Base-by-base conservation (phyloP, 2,888 invertebrate genomes). In the Drosophila algonquin region DNA sequence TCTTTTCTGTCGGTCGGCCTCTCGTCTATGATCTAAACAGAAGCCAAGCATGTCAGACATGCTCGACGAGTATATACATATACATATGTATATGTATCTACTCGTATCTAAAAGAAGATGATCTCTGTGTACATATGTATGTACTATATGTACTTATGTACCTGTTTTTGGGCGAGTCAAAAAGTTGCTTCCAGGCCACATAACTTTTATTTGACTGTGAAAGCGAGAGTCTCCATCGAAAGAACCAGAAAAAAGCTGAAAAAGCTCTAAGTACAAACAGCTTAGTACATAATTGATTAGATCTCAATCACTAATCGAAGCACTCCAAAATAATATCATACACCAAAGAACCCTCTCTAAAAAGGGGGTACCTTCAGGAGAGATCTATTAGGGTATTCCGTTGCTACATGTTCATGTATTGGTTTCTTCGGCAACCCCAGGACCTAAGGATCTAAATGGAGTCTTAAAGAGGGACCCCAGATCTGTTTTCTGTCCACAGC, bases 1-100 rank as follows among this genome's bases (percentile, higher is more conserved):
- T 81, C 83, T 77, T 77, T 81, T 79, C n/a, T 14, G 40, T n/a
- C n/a, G 40, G 40, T 40, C 40, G 40, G 40, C n/a, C 40, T 44
- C 48, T 58, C 35, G 12, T 32, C 58, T 50, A 40, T 35, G 24
- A 32, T 32, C 18, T 32, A 65, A 52, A 53, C 57, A 63, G 58
- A 70, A 70, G 63, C 70, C 63, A 70, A 63, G 45, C 72, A 63
- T 70, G 71, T 72, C 71, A 63, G 56, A 27, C 21, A 12, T 21
- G 10, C 55, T 57, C 46, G 35, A 50, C 53, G 52, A 40, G 16
- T 18, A 35, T 35, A 21, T 21, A 21, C 3, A 21, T 21, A 2
- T 21, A 21, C 21, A 21, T 21, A 54, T n/a, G n/a, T n/a, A n/a
- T n/a, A n/a, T n/a, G n/a, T 40, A n/a, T 30, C 24, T 24, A 24